Percentiles rank a stretch among this genome's conserved stretches.
Conservation (phyloP, 2,888 invertebrate genomes). For the Drosophila pseudotalamancana region DNA sequence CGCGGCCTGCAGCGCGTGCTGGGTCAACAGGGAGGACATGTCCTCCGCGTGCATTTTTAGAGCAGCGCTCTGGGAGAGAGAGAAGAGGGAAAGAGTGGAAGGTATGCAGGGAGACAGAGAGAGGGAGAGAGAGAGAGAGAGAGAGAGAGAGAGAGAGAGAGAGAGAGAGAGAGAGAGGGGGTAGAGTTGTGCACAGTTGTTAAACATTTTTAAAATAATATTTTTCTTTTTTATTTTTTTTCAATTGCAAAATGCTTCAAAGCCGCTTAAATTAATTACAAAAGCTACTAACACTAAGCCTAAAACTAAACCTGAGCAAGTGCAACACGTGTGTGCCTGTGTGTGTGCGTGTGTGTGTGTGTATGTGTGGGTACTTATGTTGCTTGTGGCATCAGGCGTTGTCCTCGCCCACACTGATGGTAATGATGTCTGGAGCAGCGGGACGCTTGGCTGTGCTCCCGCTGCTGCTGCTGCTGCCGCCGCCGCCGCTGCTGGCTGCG, state of each 20-base stretch:
- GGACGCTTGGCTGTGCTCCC: conserved; percentile 20
- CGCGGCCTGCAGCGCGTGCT: conserved; percentile 86
- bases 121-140: not conserved
- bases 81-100: not conserved
- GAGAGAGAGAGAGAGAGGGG: conserved; percentile 2
- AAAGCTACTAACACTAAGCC: conserved; percentile 45
- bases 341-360: conserved; percentile 21
- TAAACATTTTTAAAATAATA: conserved; percentile 5
- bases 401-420: conserved; percentile 81
- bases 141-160: not conserved
- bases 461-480: conserved; percentile 6
- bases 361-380: conserved; percentile 18
- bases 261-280: conserved; percentile 50
- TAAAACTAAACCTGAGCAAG: conserved; percentile 70
- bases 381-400: conserved; percentile 43
- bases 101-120: not conserved
- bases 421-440: conserved; percentile 73
- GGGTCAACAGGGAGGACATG: conserved; percentile 87
- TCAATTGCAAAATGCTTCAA: conserved; percentile 68
- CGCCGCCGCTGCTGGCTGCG: not conserved
- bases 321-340: conserved; percentile 32
- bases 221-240: conserved; percentile 16
- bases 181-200: conserved; percentile 19
- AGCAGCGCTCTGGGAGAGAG: conserved; percentile 63
- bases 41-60: conserved; percentile 85